Evolutionary conservation across 2,113 vertebrate species (phyloP).

Genomic region (Eudorcas thomsonii): DNA sequence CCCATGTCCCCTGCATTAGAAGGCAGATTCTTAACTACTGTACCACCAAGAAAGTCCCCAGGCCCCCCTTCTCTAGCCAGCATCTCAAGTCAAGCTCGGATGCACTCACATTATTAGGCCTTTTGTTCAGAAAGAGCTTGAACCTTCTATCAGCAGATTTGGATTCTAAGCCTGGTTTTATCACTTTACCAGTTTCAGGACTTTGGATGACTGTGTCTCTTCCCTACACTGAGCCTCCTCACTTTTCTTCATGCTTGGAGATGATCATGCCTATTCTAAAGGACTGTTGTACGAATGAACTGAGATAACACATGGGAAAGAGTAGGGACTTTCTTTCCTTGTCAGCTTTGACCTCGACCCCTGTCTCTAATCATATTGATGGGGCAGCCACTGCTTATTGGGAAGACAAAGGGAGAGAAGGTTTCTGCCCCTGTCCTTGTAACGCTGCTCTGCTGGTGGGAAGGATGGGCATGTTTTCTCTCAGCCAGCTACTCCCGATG

Average conservation of each 20-base stretch:
- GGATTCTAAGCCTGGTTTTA: neutral
- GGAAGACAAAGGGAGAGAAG: neutral
- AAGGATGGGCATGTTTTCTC: neutral
- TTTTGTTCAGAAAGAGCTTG: neutral
- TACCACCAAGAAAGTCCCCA: neutral
- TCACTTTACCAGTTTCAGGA: neutral
- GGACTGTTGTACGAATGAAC: neutral
- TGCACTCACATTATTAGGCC: neutral
- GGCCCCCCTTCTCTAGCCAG: neutral
- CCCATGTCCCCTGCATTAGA: neutral
- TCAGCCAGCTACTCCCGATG: neutral
- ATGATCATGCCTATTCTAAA: neutral
- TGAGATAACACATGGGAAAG: neutral
- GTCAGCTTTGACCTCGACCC: neutral
- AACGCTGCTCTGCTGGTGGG: neutral
- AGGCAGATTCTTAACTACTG: neutral
- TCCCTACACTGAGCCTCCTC: neutral
- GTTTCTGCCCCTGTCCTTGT: neutral
- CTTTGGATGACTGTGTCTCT: neutral
- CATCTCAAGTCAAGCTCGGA: neutral
- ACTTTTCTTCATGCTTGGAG: neutral
- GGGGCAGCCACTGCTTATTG: neutral
- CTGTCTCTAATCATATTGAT: neutral
- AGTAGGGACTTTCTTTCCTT: neutral
- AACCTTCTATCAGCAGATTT: neutral